Conservation (phyloP, 2,888 invertebrate species). For the Beris chalybata region DNA sequence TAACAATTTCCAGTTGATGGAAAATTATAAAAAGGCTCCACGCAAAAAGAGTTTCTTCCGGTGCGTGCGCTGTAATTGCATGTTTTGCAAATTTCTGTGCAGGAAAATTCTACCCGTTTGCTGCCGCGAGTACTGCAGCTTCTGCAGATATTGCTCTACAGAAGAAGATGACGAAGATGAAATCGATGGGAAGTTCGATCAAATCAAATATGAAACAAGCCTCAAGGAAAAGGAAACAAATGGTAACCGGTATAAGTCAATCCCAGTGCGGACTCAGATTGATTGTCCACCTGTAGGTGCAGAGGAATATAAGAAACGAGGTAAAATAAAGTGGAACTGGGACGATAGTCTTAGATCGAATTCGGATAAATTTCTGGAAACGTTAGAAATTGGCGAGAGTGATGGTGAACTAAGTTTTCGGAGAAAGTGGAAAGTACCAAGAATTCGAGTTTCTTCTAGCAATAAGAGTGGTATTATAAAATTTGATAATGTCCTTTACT, state of each 20-base stretch:
- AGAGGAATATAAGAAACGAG: neutral
- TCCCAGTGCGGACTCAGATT: neutral
- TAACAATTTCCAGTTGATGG: conserved; percentile 27
- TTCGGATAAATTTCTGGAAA: conserved; percentile 54
- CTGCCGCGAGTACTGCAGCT: conserved; percentile 38
- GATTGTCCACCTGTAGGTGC: neutral
- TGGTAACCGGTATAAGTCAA: conserved; percentile 9
- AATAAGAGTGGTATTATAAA: neutral
- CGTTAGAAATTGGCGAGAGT: conserved; percentile 49
- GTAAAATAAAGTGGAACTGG: conserved; percentile 49
- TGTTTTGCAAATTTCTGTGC: conserved; percentile 32
- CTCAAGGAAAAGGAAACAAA: conserved; percentile 42
- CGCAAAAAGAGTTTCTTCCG: conserved; percentile 24
- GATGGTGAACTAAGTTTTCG: conserved; percentile 35
- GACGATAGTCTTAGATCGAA: conserved; percentile 55
- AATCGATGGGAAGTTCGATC: conserved; percentile 52
- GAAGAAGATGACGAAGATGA: conserved; percentile 47
- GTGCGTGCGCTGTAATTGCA: conserved; percentile 40
- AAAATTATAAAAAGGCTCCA: conserved; percentile 28
- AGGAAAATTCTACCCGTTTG: conserved; percentile 40
- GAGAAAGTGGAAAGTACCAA: conserved; percentile 33
- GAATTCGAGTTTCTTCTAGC: conserved; percentile 23
- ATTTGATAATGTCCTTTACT: too few relatives aligned
- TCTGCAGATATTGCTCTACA: conserved; percentile 31
- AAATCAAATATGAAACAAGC: conserved; percentile 49